A percentile compares a stretch with the other conserved stretches of the same genome.
Evolutionary conservation across 2,113 vertebrate genomes (phyloP).

Genomic region (Sialia sialis): DNA sequence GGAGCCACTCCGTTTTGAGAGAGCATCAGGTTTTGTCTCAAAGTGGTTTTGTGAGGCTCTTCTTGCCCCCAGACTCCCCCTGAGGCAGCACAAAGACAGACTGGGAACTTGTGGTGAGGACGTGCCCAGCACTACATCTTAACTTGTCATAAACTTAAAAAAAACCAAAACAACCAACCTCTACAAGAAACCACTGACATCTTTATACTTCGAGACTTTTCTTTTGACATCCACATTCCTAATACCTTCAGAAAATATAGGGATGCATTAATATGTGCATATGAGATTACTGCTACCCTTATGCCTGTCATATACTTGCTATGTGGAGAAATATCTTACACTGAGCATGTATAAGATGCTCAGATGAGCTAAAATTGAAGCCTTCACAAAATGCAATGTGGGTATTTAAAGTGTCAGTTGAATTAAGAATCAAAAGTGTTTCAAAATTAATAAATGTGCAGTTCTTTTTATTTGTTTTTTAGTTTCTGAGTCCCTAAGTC

Average conservation of each 20-base stretch:
- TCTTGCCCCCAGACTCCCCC: not conserved
- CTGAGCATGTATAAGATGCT: not conserved
- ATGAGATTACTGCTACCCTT: not conserved
- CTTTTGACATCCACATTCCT: not conserved
- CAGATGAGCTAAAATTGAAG: not conserved
- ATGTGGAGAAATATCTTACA: not conserved
- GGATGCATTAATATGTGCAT: conserved; percentile 8
- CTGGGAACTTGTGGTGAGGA: not conserved
- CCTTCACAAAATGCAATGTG: not conserved
- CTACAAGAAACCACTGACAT: not conserved
- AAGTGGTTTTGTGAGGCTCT: not conserved
- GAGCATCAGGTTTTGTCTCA: not conserved
- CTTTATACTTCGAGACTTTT: not conserved
- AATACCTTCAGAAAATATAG: not conserved
- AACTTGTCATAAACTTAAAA: not conserved
- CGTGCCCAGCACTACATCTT: accelerated
- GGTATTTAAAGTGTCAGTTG: not conserved
- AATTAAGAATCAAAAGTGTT: not conserved
- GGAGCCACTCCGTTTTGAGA: not conserved
- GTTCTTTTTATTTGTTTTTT: not conserved
- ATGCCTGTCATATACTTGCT: not conserved
- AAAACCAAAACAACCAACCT: accelerated
- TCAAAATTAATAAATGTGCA: not conserved
- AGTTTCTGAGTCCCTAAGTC: not conserved
- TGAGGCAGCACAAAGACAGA: not conserved